Evolutionary conservation across 2,797 vertebrate genomes (phyloP).

Genomic region (Danio choprae): DNA sequence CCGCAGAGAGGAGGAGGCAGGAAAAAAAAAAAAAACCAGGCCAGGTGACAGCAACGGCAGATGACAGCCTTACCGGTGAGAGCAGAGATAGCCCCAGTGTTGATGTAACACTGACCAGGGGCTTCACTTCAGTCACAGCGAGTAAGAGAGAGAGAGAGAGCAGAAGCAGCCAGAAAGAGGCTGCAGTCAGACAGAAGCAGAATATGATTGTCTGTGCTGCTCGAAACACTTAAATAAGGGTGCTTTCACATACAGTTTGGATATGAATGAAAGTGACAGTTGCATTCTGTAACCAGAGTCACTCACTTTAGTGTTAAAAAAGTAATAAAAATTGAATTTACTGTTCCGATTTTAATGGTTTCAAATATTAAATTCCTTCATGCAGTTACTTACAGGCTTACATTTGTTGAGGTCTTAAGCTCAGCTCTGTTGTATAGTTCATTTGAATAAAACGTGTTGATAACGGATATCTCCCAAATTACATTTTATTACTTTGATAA

Average conservation of each 20-base stretch:
- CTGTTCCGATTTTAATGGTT: not conserved
- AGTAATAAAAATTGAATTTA: not conserved
- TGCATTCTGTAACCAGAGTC: not conserved
- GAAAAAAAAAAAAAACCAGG: constrained; percentile 1
- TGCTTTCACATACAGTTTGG: not conserved
- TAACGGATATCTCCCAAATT: too few relatives aligned
- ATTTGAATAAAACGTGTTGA: not conserved
- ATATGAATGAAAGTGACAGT: not conserved
- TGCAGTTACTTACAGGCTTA: not conserved
- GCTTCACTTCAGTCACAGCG: constrained; percentile 16
- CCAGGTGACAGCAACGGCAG: constrained; percentile 48
- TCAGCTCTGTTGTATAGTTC: not conserved
- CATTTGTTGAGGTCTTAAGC: not conserved
- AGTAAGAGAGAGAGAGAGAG: constrained; percentile 1
- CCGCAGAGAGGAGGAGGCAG: constrained; percentile 18
- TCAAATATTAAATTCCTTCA: not conserved
- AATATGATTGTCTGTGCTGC: not conserved
- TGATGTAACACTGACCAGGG: constrained; percentile 72
- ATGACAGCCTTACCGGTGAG: constrained; percentile 62
- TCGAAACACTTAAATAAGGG: not conserved
- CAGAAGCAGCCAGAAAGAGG: not conserved
- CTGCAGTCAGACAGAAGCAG: not conserved
- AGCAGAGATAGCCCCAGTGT: constrained; percentile 49
- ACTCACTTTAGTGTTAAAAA: not conserved
- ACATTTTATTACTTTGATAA: not conserved